Conservation (phyloP, 2,888 invertebrate genomes). For the Hedya salicella region DNA sequence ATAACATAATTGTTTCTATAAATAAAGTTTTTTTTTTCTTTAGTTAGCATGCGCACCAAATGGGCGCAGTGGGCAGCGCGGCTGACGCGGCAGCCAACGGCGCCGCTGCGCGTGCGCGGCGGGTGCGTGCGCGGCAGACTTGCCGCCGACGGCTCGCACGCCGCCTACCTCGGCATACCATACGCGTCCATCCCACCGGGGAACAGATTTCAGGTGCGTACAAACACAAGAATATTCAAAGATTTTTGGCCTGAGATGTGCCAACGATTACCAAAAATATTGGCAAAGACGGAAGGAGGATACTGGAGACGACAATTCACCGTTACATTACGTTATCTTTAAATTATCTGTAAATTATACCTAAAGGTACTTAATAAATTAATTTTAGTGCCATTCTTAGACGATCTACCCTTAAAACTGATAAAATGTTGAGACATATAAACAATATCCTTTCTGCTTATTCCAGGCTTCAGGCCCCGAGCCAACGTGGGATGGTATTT, state of each 20-base stretch:
- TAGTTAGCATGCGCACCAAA: slow-evolving; percentile 9
- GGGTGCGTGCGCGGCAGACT: slow-evolving; percentile 64
- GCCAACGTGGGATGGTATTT: slow-evolving; percentile 66
- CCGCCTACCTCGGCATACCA: slow-evolving; percentile 64
- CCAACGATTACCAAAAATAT: too few relatives aligned
- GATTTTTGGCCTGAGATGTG: too few relatives aligned
- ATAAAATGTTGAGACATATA: too few relatives aligned
- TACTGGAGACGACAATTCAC: too few relatives aligned
- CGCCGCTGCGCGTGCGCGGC: slow-evolving; percentile 56
- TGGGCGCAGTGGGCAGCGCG: slow-evolving; percentile 73
- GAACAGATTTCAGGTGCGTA: slow-evolving; percentile 64
- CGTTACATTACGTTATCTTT: too few relatives aligned
- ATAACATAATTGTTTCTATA: too few relatives aligned
- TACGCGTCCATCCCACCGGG: slow-evolving; percentile 61
- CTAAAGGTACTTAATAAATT: too few relatives aligned
- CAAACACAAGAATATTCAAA: background rate
- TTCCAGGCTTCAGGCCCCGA: slow-evolving; percentile 70
- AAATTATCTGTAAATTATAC: too few relatives aligned
- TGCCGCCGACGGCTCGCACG: slow-evolving; percentile 61
- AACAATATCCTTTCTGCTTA: background rate
- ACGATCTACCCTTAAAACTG: too few relatives aligned
- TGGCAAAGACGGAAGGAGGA: too few relatives aligned
- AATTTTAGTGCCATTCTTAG: too few relatives aligned
- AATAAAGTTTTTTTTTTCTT: background rate
- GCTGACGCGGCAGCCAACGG: slow-evolving; percentile 66